A percentile compares a stretch with the other conserved stretches of the same genome.
Conservation (phyloP, 2,797 vertebrate genomes). For the Spinus olivaceus region DNA sequence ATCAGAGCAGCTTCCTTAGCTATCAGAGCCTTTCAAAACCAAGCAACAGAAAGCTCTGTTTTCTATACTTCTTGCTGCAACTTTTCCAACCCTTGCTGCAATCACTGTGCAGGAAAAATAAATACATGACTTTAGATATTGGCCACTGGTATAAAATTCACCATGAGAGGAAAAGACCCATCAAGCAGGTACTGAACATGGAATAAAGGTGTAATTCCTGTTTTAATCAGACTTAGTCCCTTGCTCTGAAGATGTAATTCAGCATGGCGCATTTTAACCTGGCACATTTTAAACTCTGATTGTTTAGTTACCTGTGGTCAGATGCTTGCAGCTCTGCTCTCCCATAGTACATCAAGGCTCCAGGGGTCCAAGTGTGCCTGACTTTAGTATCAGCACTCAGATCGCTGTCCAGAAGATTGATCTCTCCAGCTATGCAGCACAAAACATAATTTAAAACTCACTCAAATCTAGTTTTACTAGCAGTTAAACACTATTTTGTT, state of each 20-base stretch:
- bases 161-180: not conserved
- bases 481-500: not conserved
- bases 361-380: slow-evolving; percentile 76
- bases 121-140: not conserved
- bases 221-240: not conserved
- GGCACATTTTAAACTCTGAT: not conserved
- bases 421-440: slow-evolving; percentile 67
- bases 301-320: slow-evolving; percentile 77
- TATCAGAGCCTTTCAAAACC: not conserved
- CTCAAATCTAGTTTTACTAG: not conserved
- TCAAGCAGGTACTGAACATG: not conserved
- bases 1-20: not conserved
- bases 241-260: not conserved
- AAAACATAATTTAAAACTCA: slow-evolving; percentile 14
- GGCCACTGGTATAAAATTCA: not conserved
- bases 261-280: not conserved
- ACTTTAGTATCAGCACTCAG: slow-evolving; percentile 44
- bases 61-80: not conserved
- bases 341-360: slow-evolving; percentile 79
- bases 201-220: not conserved
- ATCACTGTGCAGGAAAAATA: not conserved
- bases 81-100: not conserved
- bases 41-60: not conserved
- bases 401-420: slow-evolving; percentile 75
- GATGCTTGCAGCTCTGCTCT: slow-evolving; percentile 79